These are phyloP conservation scores for Sterrhoptilus dennistouni DNA, from an alignment of 2,113 vertebrate species.

Conservation along the genomic window DNA sequence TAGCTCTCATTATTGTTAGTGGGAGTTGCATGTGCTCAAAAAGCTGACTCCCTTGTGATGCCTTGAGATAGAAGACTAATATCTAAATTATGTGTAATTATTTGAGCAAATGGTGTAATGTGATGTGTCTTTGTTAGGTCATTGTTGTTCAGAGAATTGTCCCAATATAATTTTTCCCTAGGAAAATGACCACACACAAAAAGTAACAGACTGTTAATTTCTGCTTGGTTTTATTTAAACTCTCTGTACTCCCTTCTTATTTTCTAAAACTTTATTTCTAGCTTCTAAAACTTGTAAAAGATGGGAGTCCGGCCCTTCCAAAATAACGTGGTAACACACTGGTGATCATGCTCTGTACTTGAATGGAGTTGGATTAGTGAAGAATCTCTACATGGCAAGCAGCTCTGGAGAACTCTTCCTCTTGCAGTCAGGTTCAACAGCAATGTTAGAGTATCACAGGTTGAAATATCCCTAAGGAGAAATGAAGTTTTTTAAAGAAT, in stretches of 20 bases:
- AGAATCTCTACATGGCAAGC: not conserved
- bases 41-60: slow-evolving; percentile 20
- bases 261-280: not conserved
- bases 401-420: not conserved
- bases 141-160: slow-evolving; percentile 35
- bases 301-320: not conserved
- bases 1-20: slow-evolving; percentile 61
- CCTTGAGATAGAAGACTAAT: slow-evolving; percentile 4
- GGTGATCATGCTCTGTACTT: not conserved
- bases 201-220: not conserved
- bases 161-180: not conserved
- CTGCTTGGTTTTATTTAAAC: not conserved
- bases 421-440: not conserved
- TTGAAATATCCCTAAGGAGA: not conserved
- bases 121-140: slow-evolving; percentile 59
- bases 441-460: not conserved
- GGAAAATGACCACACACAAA: not conserved
- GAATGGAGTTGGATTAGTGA: not conserved
- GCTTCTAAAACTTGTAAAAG: not conserved
- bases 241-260: not conserved
- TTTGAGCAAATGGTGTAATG: slow-evolving; percentile 6
- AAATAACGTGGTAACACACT: not conserved
- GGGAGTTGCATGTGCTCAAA: not conserved
- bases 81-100: slow-evolving; percentile 49
- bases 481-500: not conserved